These are phyloP conservation scores for Luperina testacea DNA, from an alignment of 2,888 invertebrate species.

Conservation along the genomic window DNA sequence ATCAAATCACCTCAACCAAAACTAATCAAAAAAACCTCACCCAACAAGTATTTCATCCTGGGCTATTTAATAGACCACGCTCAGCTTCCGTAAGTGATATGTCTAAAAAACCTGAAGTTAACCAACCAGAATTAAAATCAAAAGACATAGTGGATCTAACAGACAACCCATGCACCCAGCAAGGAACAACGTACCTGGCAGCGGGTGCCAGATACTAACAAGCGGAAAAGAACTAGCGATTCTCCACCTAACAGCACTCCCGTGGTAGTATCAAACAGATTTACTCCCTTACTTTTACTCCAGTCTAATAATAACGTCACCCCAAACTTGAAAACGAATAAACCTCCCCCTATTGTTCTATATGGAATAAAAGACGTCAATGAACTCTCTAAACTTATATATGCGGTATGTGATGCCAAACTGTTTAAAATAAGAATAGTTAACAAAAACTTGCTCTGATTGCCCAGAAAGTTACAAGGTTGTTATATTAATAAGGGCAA, in stretches of 20 bases:
- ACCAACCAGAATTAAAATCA: not conserved
- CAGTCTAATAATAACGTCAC: not conserved
- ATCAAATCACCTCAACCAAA: too few species aligned
- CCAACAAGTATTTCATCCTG: not conserved
- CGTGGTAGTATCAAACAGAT: not conserved
- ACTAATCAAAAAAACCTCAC: too few species aligned
- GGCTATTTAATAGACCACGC: not conserved
- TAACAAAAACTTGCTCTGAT: too few species aligned
- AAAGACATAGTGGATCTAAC: not conserved
- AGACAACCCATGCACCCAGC: not conserved
- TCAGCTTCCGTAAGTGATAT: not conserved
- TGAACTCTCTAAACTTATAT: not conserved
- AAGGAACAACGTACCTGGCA: not conserved
- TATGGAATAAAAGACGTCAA: not conserved
- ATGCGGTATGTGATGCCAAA: not conserved
- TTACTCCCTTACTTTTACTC: not conserved
- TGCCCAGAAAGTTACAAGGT: not conserved
- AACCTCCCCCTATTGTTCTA: not conserved
- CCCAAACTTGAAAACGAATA: not conserved
- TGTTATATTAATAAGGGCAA: too few species aligned
- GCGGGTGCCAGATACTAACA: not conserved
- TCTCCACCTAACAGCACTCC: not conserved
- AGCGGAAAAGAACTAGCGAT: not conserved
- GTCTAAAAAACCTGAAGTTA: not conserved
- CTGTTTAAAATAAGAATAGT: not conserved